A percentile compares a stretch with the other conserved stretches of the same genome.
These are phyloP conservation scores for Helogale parvula DNA, from an alignment of 2,113 vertebrate species.

Conservation along the genomic window DNA sequence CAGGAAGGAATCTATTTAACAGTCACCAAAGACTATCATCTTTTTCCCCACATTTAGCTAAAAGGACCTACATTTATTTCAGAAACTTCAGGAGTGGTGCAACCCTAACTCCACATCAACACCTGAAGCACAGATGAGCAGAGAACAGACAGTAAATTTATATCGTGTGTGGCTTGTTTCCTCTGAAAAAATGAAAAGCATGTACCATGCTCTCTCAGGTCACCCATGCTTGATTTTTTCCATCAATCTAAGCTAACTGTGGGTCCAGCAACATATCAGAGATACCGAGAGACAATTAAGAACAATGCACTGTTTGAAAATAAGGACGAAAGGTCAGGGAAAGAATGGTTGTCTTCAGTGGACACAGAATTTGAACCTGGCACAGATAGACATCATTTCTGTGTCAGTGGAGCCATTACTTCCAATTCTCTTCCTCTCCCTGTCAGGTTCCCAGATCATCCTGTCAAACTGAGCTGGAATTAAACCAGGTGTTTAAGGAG, in stretches of 20 bases:
- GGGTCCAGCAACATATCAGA: neutral
- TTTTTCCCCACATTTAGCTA: neutral
- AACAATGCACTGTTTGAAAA: neutral
- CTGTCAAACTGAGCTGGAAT: neutral
- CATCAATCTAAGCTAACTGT: neutral
- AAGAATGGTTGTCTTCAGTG: neutral
- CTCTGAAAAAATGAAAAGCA: neutral
- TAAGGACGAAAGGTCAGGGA: neutral
- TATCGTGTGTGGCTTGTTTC: neutral
- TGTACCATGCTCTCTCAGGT: neutral
- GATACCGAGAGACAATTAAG: neutral
- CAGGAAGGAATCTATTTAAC: neutral
- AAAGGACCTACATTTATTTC: neutral
- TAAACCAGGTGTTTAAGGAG: neutral
- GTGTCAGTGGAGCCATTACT: neutral
- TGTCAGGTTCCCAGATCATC: neutral
- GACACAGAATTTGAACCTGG: neutral
- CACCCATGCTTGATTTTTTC: neutral
- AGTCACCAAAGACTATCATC: neutral
- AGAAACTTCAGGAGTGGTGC: neutral
- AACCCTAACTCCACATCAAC: neutral
- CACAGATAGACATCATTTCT: neutral
- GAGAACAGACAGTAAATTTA: neutral
- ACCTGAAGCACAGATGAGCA: neutral
- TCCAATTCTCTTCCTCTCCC: neutral